A percentile compares a stretch with the other conserved stretches of the same genome.
Evolutionary conservation across 2,888 invertebrate genomes (phyloP).

Genomic region (Sminthurides aquaticus): DNA sequence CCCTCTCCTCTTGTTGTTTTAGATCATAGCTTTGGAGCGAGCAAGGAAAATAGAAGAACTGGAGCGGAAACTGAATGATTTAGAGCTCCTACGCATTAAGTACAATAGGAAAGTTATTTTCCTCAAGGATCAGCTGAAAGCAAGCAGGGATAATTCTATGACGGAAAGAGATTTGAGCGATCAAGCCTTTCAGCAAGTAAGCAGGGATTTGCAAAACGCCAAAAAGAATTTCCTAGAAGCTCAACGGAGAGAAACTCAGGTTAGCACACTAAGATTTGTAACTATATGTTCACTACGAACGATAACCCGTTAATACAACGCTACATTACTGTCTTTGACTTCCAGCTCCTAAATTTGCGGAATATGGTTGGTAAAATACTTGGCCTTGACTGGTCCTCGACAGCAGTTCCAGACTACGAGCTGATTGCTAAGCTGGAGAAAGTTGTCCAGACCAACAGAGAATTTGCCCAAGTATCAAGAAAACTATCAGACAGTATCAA

Average conservation of each 20-base stretch:
- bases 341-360: slow-evolving; percentile 63
- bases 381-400: slow-evolving; percentile 55
- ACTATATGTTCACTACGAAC: background rate
- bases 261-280: slow-evolving; percentile 26
- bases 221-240: slow-evolving; percentile 68
- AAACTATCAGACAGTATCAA: slow-evolving; percentile 47
- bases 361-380: slow-evolving; percentile 65
- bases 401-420: slow-evolving; percentile 65
- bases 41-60: slow-evolving; percentile 76
- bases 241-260: slow-evolving; percentile 66
- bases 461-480: slow-evolving; percentile 73
- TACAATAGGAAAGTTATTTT: slow-evolving; percentile 65
- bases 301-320: background rate
- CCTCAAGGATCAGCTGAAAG: slow-evolving; percentile 59
- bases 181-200: slow-evolving; percentile 61
- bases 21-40: slow-evolving; percentile 75
- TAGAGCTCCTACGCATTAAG: slow-evolving; percentile 67
- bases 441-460: slow-evolving; percentile 75
- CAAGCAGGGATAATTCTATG: slow-evolving; percentile 35
- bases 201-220: slow-evolving; percentile 66
- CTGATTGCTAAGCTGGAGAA: slow-evolving; percentile 71
- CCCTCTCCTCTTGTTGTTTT: slow-evolving; percentile 25
- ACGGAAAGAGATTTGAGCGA: slow-evolving; percentile 59
- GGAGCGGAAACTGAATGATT: slow-evolving; percentile 70
- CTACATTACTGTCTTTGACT: background rate